Base-by-base conservation (phyloP, 2,113 vertebrate genomes). In the Sander lucioperca region DNA sequence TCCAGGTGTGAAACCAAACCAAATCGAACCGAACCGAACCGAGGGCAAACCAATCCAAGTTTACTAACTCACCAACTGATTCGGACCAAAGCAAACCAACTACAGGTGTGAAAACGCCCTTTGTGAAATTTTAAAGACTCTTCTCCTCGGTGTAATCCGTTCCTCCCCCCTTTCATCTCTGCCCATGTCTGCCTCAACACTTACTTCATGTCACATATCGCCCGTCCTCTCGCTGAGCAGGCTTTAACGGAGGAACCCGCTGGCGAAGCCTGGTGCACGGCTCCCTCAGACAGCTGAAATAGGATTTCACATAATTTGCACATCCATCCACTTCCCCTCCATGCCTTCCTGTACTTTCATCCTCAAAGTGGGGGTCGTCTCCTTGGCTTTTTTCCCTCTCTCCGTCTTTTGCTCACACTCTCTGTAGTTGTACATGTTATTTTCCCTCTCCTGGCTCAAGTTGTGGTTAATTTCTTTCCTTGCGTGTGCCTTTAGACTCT, bases 121-220 rank as follows among this genome's bases (percentile, higher is more conserved):
- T 33, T 33, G 30, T 80, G 72, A 86, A 86, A 88, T 83, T 58
- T 74, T 73, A 86, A 80, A 84, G 85, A 89, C 64, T 65, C 64
- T 56, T 62, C 56, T 73, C 57, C 82, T 71, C 74, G 25, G 67
- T 77, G 75, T 91, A 89, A 93, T 91, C 88, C 83, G 84, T 79
- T 39, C 68, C 74, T 84, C 54, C 64, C 33, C 39, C 70, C 85
- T 89, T 92, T 90, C 89, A 86, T 89, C 77, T 85, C 63, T 63
- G 62, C 76, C 78, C 82, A 50, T 61, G 68, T 77, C 73, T 50
- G 43, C 74, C 78, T 69, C 72, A 66, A 23, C 79, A 10, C 71
- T 65, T 43, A 80, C 36, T 39, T 57, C 75, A 45, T 45, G 59
- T 65, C 67, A 53, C 82, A 68, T 73, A 57, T 23, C 4, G 12